Evolutionary conservation across 2,797 vertebrate genomes (phyloP).

Genomic region (Delichon dasypus): DNA sequence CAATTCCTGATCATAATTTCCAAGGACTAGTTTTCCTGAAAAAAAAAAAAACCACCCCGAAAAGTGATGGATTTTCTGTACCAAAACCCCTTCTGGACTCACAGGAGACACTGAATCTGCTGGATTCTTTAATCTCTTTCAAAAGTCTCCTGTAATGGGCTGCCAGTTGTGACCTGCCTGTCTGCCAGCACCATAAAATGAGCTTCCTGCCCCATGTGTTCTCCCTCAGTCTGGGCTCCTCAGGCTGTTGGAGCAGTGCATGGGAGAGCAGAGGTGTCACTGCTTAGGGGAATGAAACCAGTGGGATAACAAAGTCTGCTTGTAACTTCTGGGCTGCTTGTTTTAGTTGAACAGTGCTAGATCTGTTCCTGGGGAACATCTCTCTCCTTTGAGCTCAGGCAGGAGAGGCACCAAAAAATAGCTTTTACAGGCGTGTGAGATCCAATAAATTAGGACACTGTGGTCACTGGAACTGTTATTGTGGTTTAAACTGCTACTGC

Average conservation of each 20-base stretch:
- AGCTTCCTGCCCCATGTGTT: neutral
- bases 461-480: slow-evolving; percentile 52
- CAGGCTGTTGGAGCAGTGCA: neutral
- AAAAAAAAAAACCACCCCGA: neutral
- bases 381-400: neutral
- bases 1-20: neutral
- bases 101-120: neutral
- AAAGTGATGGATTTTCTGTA: neutral
- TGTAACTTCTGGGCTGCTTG: neutral
- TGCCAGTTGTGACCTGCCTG: neutral
- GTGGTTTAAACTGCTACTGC: slow-evolving; percentile 47
- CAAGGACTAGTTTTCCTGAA: neutral
- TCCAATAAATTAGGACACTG: slow-evolving; percentile 15
- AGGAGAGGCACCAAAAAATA: neutral
- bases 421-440: neutral
- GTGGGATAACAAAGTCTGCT: neutral
- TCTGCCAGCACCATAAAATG: neutral
- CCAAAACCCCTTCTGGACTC: neutral
- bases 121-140: neutral
- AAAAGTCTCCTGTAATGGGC: neutral
- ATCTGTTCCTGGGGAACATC: neutral
- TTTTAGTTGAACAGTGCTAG: neutral
- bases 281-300: neutral
- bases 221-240: neutral
- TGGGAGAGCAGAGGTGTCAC: neutral